Conservation (phyloP, 2,888 invertebrate species). For the Blera fallax region DNA sequence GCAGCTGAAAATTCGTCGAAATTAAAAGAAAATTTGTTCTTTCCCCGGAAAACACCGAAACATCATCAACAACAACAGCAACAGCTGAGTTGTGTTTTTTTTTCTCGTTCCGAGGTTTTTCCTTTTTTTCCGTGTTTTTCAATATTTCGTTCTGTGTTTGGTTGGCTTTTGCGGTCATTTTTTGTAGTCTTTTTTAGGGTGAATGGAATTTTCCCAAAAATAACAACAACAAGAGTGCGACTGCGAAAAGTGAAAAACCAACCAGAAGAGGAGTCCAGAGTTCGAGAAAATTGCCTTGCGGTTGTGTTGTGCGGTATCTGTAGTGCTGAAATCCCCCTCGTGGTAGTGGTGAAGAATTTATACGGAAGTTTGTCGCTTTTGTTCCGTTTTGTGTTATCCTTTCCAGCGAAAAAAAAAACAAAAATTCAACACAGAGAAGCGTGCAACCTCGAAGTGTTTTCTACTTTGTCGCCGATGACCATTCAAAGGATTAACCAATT, state of each 20-base stretch:
- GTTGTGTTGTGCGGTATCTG: background rate
- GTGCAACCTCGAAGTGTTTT: too few relatives aligned
- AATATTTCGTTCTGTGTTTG: background rate
- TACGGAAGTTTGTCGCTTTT: slow-evolving; percentile 11
- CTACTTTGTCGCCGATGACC: too few relatives aligned
- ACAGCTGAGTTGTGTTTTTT: slow-evolving; percentile 50
- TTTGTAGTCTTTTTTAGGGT: slow-evolving; percentile 12
- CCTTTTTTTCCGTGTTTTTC: background rate
- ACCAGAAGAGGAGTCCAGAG: background rate
- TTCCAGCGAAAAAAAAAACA: background rate
- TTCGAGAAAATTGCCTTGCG: background rate
- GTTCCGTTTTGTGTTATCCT: background rate
- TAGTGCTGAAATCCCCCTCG: background rate
- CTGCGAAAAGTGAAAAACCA: slow-evolving; percentile 8
- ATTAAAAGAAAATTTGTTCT: background rate
- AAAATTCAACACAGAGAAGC: background rate
- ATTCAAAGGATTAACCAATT: slow-evolving; percentile 32
- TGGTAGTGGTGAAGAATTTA: background rate
- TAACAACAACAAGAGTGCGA: background rate
- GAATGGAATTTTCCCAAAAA: slow-evolving; percentile 45
- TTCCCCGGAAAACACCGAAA: slow-evolving; percentile 10
- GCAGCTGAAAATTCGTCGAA: background rate
- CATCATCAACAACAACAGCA: slow-evolving; percentile 23
- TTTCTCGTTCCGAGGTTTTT: background rate
- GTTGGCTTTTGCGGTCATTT: slow-evolving; percentile 23